These are phyloP conservation scores for Hippolais icterina DNA, from an alignment of 2,113 vertebrate genomes.

Conservation along the genomic window DNA sequence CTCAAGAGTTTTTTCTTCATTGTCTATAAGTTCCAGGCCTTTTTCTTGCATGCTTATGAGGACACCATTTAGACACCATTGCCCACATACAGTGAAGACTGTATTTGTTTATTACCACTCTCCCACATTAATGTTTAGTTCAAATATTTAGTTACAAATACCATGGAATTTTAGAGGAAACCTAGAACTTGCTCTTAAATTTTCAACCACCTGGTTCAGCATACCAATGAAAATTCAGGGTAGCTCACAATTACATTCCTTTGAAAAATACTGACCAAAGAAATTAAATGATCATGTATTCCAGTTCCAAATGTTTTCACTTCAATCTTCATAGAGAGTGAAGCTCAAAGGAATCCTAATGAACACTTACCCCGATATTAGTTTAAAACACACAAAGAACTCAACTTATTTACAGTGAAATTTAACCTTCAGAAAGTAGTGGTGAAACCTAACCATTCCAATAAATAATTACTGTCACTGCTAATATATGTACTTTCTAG, in stretches of 20 bases:
- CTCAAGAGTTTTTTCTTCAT: background rate
- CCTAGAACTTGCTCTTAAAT: background rate
- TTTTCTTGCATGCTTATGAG: accelerated
- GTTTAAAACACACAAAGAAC: background rate
- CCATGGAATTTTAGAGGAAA: background rate
- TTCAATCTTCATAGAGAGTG: background rate
- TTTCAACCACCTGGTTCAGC: background rate
- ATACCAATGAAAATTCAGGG: background rate
- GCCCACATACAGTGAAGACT: background rate
- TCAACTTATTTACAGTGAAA: background rate
- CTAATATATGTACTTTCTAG: background rate
- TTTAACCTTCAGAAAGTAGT: background rate
- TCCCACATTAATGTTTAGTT: background rate
- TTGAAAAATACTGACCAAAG: background rate
- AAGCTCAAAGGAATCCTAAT: background rate
- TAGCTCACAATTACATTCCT: background rate
- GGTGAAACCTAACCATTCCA: background rate
- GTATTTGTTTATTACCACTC: background rate
- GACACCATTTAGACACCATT: background rate
- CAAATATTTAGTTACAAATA: background rate
- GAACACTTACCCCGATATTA: background rate
- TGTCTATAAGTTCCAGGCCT: background rate
- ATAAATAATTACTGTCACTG: background rate
- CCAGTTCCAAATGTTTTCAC: background rate
- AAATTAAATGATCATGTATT: background rate